phyloP scores from a whole-genome alignment of 2,797 vertebrate species.

The Xenopus petersii region DNA sequence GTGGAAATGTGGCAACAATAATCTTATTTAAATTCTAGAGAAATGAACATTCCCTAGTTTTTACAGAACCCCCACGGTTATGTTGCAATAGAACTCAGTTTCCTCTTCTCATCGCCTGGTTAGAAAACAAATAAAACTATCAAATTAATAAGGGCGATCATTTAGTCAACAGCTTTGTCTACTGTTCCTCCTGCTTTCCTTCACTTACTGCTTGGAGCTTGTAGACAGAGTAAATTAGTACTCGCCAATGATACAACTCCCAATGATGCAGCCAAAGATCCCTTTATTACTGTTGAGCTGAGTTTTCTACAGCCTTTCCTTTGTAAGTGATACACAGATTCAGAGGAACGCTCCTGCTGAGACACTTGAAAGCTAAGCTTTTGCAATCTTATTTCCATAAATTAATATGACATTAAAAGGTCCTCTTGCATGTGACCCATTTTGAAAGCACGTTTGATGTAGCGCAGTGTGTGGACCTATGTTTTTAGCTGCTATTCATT shows the following conservation, averaged over 20 bases:
- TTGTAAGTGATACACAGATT: constrained; percentile 18
- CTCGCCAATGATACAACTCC: neutral
- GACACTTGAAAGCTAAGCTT: constrained; percentile 36
- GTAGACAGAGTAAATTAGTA: constrained; percentile 15
- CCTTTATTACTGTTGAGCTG: neutral
- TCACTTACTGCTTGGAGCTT: neutral
- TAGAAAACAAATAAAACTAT: too few relatives aligned
- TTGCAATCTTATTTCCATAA: constrained; percentile 25
- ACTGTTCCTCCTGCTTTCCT: neutral
- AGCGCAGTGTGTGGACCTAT: constrained; percentile 6
- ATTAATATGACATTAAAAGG: constrained; percentile 35
- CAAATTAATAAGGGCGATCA: too few relatives aligned
- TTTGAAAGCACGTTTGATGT: constrained; percentile 16
- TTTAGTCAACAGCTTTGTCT: too few relatives aligned
- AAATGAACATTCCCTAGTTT: too few relatives aligned
- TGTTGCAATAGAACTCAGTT: too few relatives aligned
- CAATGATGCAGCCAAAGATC: neutral
- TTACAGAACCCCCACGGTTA: too few relatives aligned
- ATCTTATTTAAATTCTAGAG: too few relatives aligned
- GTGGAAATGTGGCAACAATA: too few relatives aligned
- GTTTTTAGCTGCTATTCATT: neutral
- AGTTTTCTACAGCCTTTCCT: neutral
- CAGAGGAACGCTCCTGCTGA: constrained; percentile 24
- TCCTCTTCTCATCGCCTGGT: too few relatives aligned
- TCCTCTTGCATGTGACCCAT: constrained; percentile 24